These are phyloP conservation scores for Oreohelix idahoensis DNA, from an alignment of 1,140 invertebrate species.

Conservation along the genomic window DNA sequence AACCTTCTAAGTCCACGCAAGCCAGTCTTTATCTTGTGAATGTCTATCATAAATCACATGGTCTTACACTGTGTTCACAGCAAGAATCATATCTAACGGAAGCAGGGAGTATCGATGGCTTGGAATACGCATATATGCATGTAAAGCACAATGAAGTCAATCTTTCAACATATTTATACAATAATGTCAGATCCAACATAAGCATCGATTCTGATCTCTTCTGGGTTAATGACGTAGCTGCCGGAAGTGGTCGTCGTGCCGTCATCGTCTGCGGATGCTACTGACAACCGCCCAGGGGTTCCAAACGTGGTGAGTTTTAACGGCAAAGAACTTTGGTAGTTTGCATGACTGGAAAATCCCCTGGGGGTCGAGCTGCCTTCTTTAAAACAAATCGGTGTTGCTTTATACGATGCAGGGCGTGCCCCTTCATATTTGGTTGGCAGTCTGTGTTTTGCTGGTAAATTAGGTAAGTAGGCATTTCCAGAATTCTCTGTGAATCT, in stretches of 20 bases:
- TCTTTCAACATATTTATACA: constrained; percentile 37
- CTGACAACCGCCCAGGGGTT: constrained; percentile 4
- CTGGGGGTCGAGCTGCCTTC: background rate
- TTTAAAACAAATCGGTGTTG: background rate
- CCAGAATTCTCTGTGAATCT: background rate
- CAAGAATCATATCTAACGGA: no score
- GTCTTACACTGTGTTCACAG: no score
- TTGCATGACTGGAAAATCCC: background rate
- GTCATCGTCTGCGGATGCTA: constrained; percentile 52
- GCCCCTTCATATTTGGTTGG: background rate
- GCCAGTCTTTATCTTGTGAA: no score
- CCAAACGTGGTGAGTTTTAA: background rate
- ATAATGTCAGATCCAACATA: constrained; percentile 50
- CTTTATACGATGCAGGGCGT: background rate
- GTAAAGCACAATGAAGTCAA: no score
- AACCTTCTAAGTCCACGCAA: no score
- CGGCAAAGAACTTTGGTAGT: background rate
- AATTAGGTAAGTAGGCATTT: background rate
- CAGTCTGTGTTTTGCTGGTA: background rate
- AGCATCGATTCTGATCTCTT: constrained; percentile 53
- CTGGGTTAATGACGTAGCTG: constrained; percentile 58
- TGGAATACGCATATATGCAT: no score
- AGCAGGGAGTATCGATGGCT: no score
- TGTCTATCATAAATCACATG: no score
- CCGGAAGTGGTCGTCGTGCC: constrained; percentile 60